Evolutionary conservation across 2,113 vertebrate genomes (phyloP), one percentile per base, ranked within the genome.

Genomic region (Cyprinodon brontotheroides): DNA sequence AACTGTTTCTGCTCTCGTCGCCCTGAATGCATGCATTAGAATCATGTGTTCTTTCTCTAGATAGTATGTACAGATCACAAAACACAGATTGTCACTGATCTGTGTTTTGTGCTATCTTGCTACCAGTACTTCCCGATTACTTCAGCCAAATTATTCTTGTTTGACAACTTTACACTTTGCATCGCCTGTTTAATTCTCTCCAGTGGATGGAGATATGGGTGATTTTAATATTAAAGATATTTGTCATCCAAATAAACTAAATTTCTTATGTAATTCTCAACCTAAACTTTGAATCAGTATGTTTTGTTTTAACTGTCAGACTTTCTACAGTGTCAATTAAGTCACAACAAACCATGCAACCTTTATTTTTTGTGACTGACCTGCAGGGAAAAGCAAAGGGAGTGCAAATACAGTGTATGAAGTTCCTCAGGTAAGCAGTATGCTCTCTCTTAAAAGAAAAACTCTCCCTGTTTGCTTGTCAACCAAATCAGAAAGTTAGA

Each of bases 331-430:
- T 13, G 0, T 61, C 29, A 37, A 11, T 37, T 61, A 3, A 67
- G 36, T 14, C 64, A 22, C 22, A 11, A 37, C 4, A 61, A 47
- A 4, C 22, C 11, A 45, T 15, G 62, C 10, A 48, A n/a, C 13
- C 15, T 48, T 4, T 65, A 22, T 77, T 63, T 68, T 60, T 39
- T 10, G 15, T 66, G 50, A 71, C 64, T 86, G 63, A 1, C 17
- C 74, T 57, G 37, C 72, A 83, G 81, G 40, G 37, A 22, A 29
- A 41, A 3, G 0, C 45, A 0, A 17, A 0, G 37, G 0, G 3
- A 4, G 1, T 0, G 11, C 61, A 20, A 48, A 66, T 47, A 7
- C 70, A 0, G 15, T 41, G 1, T 60, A 61, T 67, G 85, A 8
- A 0, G 0, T n/a, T 73, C 11, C 57, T 60, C 15, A 60, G 75